Percentiles rank a stretch among this genome's conserved stretches.
Conservation (phyloP, 1,140 invertebrate genomes). For the Saxidomus purpurata region DNA sequence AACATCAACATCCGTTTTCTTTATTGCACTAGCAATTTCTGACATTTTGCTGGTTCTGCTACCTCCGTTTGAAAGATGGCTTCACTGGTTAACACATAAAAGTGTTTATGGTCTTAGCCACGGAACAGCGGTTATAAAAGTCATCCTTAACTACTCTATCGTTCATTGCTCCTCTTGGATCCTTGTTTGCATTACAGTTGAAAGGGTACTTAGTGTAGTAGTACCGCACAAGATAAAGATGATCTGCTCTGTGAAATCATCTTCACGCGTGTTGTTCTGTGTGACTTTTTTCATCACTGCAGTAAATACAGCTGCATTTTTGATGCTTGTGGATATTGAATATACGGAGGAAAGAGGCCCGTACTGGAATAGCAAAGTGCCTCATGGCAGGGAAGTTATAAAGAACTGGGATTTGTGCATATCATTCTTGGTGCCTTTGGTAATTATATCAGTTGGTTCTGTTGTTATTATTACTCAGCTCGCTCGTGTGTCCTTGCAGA, state of each 20-base stretch:
- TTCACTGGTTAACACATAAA: not conserved
- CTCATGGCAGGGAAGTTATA: not conserved
- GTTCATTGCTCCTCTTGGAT: not conserved
- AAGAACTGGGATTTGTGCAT: not conserved
- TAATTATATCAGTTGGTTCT: not conserved
- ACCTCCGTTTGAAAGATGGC: not conserved
- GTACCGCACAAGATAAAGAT: not conserved
- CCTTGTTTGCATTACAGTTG: conserved; percentile 16
- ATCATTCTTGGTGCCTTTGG: not conserved
- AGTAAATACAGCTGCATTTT: not conserved
- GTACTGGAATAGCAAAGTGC: not conserved
- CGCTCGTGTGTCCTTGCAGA: not conserved
- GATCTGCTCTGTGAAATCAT: not conserved
- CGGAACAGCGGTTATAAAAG: not conserved
- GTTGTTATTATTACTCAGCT: not conserved
- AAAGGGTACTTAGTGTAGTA: not conserved
- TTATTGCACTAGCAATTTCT: conserved; percentile 5
- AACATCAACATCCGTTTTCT: conserved; percentile 2
- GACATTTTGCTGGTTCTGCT: not conserved
- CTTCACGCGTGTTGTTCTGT: not conserved
- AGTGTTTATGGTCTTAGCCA: not conserved
- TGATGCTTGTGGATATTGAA: not conserved
- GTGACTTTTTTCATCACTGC: too few relatives aligned
- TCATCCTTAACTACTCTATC: not conserved
- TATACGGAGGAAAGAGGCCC: not conserved